Base-by-base conservation (phyloP, 2,113 vertebrate genomes). In the Chloropsis cyanopogon region DNA sequence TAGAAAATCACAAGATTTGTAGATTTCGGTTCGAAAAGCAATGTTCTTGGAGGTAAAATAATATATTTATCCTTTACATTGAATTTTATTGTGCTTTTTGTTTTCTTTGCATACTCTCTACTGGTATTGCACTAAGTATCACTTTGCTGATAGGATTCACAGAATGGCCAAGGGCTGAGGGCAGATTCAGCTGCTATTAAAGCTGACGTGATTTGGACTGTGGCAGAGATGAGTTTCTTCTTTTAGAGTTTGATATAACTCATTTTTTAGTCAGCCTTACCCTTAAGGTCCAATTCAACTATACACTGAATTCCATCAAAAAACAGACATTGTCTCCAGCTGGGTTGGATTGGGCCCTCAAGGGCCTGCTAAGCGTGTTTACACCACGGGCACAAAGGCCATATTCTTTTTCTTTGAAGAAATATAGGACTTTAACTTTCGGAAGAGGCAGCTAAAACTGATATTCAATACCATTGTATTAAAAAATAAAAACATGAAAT, bases 251-350 rank as follows among this genome's bases (percentile, higher is more conserved):
- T 64, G 54, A 64, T 93, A 80, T 44, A 93, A 84, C 24, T 82
- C 24, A 66, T 92, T 92, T 92, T 94, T 91, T 37, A 94, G 91
- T 78, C 91, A 95, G 56, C 28, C 37, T 70, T 91, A 64, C 66
- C 78, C 95, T 94, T 53, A 78, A 88, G 83, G 60, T 81, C n/a
- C 10, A 10, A 61, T 88, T 90, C 83, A 78, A 2, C 42, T n/a
- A 23, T 31, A 66, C 5, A 26, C 22, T 78, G 72, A 86, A 91
- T 71, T 83, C 86, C 71, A 86, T 92, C 86, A 75, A 71, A 81
- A 94, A 66, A 20, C 59, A 88, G 68, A 52, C 52, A 16, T 44
- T 88, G 76, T 81, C 92, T 92, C 82, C 69, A 60, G 31, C 35
- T 37, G 69, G 47, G 76, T 14, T 86, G 76, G 64, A 78, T 2